Conservation (phyloP, 2,888 invertebrate genomes). For the Phyto melanocephala region DNA sequence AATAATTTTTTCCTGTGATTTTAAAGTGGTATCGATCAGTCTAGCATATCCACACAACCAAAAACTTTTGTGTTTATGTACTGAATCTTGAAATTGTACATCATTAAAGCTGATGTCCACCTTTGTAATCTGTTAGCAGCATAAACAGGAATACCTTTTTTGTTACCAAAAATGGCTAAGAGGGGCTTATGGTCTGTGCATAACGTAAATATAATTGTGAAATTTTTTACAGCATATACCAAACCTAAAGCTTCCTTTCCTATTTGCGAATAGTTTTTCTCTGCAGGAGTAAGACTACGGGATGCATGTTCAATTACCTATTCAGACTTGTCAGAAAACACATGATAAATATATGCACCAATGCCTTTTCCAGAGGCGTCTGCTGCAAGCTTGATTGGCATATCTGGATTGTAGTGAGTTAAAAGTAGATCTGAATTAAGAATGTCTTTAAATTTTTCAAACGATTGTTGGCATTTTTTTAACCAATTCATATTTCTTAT, state of each 20-base stretch:
- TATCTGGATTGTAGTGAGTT: too few relatives aligned
- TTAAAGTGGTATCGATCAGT: not conserved
- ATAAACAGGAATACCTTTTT: slow-evolving; percentile 36
- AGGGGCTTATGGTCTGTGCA: slow-evolving; percentile 45
- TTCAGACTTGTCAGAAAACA: not conserved
- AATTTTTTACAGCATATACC: too few relatives aligned
- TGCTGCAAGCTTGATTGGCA: too few relatives aligned
- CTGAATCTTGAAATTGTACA: slow-evolving; percentile 37
- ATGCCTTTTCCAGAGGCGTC: too few relatives aligned
- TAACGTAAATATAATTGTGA: not conserved
- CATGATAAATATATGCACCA: too few relatives aligned
- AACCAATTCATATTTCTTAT: too few relatives aligned
- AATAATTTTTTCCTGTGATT: too few relatives aligned
- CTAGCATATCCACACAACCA: slow-evolving; percentile 33
- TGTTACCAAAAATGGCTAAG: slow-evolving; percentile 36
- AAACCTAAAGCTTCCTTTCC: too few relatives aligned
- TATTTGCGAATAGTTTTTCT: not conserved
- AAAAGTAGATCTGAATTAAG: too few relatives aligned
- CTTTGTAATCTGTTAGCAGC: slow-evolving; percentile 37
- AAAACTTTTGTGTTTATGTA: slow-evolving; percentile 10
- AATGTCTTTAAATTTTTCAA: too few relatives aligned
- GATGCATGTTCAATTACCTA: not conserved
- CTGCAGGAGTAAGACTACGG: not conserved
- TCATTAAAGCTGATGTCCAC: slow-evolving; percentile 30
- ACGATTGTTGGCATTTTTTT: too few relatives aligned